Evolutionary conservation across 2,797 vertebrate species (phyloP), one percentile per base, ranked within the genome.

Genomic region (Coilia nasus): DNA sequence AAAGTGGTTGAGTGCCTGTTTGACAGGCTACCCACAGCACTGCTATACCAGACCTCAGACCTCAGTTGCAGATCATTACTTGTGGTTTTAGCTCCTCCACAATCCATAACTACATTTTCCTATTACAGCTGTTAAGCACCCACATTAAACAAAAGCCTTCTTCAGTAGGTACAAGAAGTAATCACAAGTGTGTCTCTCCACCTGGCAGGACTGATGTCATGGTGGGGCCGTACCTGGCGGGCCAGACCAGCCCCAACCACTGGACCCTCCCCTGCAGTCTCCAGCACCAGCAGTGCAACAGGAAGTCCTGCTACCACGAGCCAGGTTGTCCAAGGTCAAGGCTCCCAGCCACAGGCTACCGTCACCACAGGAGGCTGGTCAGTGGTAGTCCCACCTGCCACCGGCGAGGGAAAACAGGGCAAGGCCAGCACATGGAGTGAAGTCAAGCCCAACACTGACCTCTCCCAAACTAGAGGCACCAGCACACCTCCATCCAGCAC

Each of bases 391-490:
- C 71, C 71, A 19, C 31, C 71, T 9, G 5, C 19, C 7, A 25
- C 15, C 2, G 78, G 47, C 46, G 87, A 89, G 47, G 81, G 71
- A 19, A 83, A 35, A 78, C 85, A 84, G 59, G 59, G 12, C 7
- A 88, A 89, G 82, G 87, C 87, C 23, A 90, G 90, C 82, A 83
- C 90, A 1, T 87, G 85, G 88, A 88, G 87, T 7, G 88, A 88
- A 12, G 71, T 44, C 35, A 78, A 78, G 35, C 17, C 19, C 35
- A 44, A 44, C 71, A 78, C 71, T 25, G 19, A 41, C 71, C 31
- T 44, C 71, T 44, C 71, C 35, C 35, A 19, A 78, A 78, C 31
- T 31, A 78, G 19, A 17, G 6, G 31, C 31, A 71, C 28, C 64
- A 31, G 25, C 14, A 35, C 64, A 17, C 14, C 64, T 17, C 14